These are phyloP conservation scores for Cheumatopsyche charites DNA, from an alignment of 1,140 invertebrate species.

Conservation along the genomic window DNA sequence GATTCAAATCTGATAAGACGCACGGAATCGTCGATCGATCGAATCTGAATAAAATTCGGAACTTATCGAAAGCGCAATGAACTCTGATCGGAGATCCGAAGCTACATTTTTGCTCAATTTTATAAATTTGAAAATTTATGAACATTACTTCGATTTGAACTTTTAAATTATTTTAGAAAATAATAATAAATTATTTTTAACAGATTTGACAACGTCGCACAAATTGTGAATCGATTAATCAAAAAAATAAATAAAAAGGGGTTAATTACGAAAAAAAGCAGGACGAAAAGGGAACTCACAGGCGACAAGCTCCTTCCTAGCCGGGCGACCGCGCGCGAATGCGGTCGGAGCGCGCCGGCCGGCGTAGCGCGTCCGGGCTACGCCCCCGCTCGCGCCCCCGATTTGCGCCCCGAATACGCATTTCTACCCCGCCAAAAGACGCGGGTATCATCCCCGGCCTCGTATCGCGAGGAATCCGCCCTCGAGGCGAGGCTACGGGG, in stretches of 20 bases:
- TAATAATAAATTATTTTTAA: background rate
- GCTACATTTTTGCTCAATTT: too few species aligned
- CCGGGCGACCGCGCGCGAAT: conserved; percentile 17
- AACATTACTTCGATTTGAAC: too few species aligned
- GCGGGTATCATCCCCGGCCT: background rate
- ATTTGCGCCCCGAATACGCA: background rate
- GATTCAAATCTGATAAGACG: too few species aligned
- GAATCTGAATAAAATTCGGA: too few species aligned
- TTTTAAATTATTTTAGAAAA: background rate
- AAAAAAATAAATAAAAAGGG: background rate
- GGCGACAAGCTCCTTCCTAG: background rate
- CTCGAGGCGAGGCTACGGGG: background rate
- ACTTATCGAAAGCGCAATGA: too few species aligned
- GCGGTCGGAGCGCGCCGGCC: background rate
- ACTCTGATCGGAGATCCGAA: too few species aligned
- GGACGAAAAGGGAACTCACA: background rate
- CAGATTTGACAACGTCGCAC: background rate
- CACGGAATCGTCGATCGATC: too few species aligned
- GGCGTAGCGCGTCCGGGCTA: background rate
- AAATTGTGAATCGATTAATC: background rate
- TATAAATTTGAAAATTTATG: too few species aligned
- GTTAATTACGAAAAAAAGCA: background rate
- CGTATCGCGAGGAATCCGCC: background rate
- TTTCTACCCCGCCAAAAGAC: background rate
- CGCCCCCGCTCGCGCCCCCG: background rate